phyloP scores from a whole-genome alignment of 2,113 vertebrate genomes.

The Thomomys bottae region DNA sequence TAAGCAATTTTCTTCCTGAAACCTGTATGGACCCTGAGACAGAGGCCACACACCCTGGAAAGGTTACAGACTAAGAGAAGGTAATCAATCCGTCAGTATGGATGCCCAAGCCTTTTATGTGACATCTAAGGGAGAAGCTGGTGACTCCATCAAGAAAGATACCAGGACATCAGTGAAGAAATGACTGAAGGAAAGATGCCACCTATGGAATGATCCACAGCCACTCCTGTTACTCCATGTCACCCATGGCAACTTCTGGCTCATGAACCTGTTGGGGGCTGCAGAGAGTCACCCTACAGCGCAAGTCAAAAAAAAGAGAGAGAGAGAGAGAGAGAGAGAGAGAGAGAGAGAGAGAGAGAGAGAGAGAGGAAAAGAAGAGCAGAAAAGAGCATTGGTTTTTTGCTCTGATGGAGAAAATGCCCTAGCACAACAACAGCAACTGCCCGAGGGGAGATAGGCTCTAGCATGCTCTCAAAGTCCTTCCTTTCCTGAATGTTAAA shows the following conservation, averaged over 20 bases:
- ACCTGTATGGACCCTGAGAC: neutral
- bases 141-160: neutral
- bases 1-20: slow-evolving; percentile 15
- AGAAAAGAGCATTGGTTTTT: slow-evolving; percentile 30
- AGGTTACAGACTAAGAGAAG: neutral
- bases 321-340: no score
- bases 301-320: neutral
- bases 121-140: neutral
- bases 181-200: neutral
- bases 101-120: neutral
- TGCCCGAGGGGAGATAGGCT: neutral
- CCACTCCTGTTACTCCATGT: neutral
- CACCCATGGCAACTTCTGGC: slow-evolving; percentile 6
- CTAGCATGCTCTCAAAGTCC: slow-evolving; percentile 23
- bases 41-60: neutral
- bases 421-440: neutral
- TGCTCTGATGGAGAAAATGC: neutral
- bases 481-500: slow-evolving; percentile 63
- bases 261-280: slow-evolving; percentile 28
- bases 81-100: neutral
- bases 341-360: no score
- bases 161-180: neutral
- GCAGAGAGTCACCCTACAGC: neutral
- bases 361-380: slow-evolving; percentile 18
- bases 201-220: neutral